These are phyloP conservation scores for Florisuga fusca DNA, from an alignment of 2,797 vertebrate species.

Conservation along the genomic window DNA sequence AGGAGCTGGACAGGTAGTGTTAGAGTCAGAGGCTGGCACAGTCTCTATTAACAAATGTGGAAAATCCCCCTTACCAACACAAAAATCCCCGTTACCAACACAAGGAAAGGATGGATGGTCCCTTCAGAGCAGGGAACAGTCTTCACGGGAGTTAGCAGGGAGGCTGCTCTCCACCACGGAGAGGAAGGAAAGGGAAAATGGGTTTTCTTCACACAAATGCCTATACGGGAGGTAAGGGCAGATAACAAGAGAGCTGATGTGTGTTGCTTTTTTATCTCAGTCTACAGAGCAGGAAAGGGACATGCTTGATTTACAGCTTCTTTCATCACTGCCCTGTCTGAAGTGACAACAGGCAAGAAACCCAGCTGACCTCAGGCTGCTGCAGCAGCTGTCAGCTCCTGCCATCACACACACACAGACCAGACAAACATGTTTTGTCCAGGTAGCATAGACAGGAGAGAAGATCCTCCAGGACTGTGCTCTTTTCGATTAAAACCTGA, in stretches of 20 bases:
- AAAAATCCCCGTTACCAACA: fast-evolving
- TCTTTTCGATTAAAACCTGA: not conserved
- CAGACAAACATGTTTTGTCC: fast-evolving
- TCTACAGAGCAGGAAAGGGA: constrained; percentile 68
- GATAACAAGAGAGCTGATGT: constrained; percentile 51
- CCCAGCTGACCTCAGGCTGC: not conserved
- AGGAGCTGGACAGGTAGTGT: not conserved
- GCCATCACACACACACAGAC: not conserved
- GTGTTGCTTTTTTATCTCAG: constrained; percentile 48
- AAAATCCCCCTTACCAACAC: not conserved
- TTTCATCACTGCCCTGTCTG: not conserved
- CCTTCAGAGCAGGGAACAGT: not conserved
- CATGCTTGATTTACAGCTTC: constrained; percentile 17
- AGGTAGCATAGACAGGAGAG: fast-evolving
- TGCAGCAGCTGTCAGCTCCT: not conserved
- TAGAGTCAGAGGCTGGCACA: not conserved
- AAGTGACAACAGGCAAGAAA: constrained; percentile 34
- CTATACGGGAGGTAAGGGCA: not conserved
- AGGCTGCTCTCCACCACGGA: not conserved
- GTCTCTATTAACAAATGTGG: not conserved
- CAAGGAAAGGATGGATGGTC: fast-evolving
- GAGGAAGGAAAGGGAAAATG: constrained; percentile 31
- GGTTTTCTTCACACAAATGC: constrained; percentile 15
- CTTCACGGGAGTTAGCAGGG: fast-evolving
- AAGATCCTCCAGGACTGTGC: not conserved